phyloP scores from a whole-genome alignment of 2,797 vertebrate species.

The Trachops cirrhosus region DNA sequence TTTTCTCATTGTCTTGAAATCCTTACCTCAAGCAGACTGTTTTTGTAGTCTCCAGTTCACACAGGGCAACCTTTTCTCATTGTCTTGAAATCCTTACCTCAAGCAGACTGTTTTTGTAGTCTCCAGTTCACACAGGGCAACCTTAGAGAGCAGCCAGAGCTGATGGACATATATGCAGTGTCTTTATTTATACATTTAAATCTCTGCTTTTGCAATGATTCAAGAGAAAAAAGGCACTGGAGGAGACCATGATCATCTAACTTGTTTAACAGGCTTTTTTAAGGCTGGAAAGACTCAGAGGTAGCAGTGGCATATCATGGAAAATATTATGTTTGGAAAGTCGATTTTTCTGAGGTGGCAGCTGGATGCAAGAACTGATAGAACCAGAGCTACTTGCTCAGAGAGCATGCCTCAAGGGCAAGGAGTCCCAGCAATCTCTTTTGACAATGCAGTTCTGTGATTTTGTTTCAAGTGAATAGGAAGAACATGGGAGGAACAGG shows the following conservation, averaged over 20 bases:
- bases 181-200: neutral
- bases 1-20: neutral
- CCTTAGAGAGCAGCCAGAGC: neutral
- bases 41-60: neutral
- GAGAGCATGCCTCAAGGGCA: neutral
- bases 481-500: neutral
- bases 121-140: neutral
- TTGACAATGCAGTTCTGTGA: neutral
- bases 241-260: neutral
- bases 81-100: neutral
- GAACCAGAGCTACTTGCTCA: neutral
- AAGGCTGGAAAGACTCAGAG: neutral
- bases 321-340: constrained; percentile 32
- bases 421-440: neutral
- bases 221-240: neutral
- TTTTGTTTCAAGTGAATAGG: neutral
- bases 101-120: neutral
- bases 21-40: neutral
- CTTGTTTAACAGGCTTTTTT: neutral
- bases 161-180: neutral
- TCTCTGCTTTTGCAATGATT: neutral
- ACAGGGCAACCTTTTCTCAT: neutral
- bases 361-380: neutral
- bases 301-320: neutral
- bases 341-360: neutral